Conservation (phyloP, 1,140 invertebrate genomes). For the Diuraphis noxia region DNA sequence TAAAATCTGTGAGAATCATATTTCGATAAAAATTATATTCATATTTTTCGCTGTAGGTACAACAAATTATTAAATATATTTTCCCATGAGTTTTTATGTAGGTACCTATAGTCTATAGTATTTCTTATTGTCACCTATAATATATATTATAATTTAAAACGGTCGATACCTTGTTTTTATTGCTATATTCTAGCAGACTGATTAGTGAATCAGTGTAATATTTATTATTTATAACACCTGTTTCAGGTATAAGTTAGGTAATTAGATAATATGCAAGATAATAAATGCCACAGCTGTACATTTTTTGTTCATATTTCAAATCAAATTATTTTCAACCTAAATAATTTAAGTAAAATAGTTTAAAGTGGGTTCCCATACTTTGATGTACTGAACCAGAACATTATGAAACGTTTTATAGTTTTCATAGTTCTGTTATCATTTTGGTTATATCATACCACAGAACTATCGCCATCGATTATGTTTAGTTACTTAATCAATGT, state of each 20-base stretch:
- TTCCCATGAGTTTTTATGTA: neutral
- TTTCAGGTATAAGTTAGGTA: too few relatives aligned
- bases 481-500: neutral
- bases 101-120: neutral
- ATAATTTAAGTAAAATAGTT: too few relatives aligned
- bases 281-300: too few relatives aligned
- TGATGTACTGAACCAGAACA: too few relatives aligned
- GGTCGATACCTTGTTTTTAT: neutral
- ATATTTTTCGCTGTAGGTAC: neutral
- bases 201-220: too few relatives aligned
- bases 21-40: neutral
- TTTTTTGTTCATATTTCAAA: too few relatives aligned
- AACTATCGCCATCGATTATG: neutral
- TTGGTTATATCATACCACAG: neutral
- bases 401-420: neutral
- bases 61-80: neutral
- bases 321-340: too few relatives aligned
- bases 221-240: too few relatives aligned
- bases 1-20: neutral
- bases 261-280: too few relatives aligned
- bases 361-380: too few relatives aligned
- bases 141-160: neutral
- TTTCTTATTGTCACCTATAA: neutral
- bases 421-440: neutral
- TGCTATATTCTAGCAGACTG: neutral